Conservation (phyloP, 2,797 vertebrate genomes). For the Esox masquinongy region DNA sequence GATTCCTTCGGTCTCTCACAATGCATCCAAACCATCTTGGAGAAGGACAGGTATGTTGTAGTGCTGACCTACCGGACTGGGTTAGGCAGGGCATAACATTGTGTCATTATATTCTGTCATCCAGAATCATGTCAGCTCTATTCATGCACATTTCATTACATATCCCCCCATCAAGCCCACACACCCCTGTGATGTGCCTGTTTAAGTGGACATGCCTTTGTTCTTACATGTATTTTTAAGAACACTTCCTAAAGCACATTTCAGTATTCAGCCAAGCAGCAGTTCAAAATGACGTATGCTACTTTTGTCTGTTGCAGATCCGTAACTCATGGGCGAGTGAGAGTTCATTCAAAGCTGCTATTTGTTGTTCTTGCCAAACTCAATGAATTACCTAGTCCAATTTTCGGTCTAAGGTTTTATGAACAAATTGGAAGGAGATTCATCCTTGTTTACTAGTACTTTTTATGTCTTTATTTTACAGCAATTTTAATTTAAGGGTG, state of each 20-base stretch:
- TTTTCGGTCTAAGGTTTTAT: not conserved
- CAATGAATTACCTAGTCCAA: slow-evolving; percentile 14
- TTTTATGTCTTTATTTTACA: slow-evolving; percentile 6
- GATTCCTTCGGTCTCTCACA: slow-evolving; percentile 10
- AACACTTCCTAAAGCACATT: not conserved
- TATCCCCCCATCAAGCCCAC: not conserved
- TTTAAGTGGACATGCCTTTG: not conserved
- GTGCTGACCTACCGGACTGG: too few species aligned
- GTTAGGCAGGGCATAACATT: not conserved
- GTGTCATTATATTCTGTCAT: not conserved
- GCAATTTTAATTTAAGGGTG: slow-evolving; percentile 18
- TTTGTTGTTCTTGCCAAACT: slow-evolving; percentile 21
- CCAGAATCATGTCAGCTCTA: not conserved
- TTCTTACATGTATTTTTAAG: not conserved
- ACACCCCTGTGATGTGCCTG: not conserved
- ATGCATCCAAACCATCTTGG: slow-evolving; percentile 24
- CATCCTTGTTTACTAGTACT: not conserved
- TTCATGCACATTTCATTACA: not conserved
- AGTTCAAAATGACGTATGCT: not conserved
- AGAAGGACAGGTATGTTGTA: slow-evolving; percentile 40
- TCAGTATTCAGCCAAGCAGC: not conserved
- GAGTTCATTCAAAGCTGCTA: slow-evolving; percentile 15
- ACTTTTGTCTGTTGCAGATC: slow-evolving; percentile 40
- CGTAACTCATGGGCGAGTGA: slow-evolving; percentile 20
- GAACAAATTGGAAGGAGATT: slow-evolving; percentile 6